Evolutionary conservation across 1,140 invertebrate genomes (phyloP).

Genomic region (Stegodyphus dumicola): DNA sequence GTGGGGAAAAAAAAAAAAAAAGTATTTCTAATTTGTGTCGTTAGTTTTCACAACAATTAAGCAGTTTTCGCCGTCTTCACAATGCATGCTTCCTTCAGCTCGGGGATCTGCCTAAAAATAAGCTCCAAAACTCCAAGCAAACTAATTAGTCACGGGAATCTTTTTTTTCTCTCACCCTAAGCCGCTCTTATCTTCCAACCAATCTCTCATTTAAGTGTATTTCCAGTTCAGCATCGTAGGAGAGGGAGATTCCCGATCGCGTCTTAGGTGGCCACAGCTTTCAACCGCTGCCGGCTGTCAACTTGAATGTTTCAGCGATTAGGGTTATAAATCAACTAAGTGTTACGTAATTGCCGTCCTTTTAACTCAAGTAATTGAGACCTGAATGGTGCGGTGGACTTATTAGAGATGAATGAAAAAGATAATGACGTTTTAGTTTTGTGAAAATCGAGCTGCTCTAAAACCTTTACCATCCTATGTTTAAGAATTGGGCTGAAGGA

Average conservation of each 20-base stretch:
- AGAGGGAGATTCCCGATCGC: not conserved
- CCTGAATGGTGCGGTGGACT: conserved; percentile 4
- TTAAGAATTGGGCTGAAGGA: not conserved
- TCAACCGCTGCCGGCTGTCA: conserved; percentile 40
- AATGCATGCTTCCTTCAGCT: not conserved
- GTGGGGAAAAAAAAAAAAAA: no score
- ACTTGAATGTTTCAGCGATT: conserved; percentile 44
- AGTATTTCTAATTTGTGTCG: not conserved
- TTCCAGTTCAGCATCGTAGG: conserved; percentile 25
- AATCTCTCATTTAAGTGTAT: conserved; percentile 20
- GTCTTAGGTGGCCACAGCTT: conserved; percentile 28
- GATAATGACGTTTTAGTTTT: conserved; percentile 29
- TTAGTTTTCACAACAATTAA: not conserved
- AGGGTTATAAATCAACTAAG: conserved; percentile 51
- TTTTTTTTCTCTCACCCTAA: conserved; percentile 1
- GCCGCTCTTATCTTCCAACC: conserved; percentile 21
- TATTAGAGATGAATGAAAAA: conserved; percentile 32
- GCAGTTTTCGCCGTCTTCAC: not conserved
- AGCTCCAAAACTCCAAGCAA: conserved; percentile 13
- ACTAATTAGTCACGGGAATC: conserved; percentile 38
- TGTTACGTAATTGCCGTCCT: conserved; percentile 45
- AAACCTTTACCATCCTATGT: not conserved
- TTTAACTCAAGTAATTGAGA: conserved; percentile 41
- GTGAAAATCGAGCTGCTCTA: not conserved
- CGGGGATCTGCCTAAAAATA: conserved; percentile 27